Percentiles rank a stretch among this genome's conserved stretches.
Conservation (phyloP, 2,888 invertebrate genomes). For the Drosophila subquinaria region DNA sequence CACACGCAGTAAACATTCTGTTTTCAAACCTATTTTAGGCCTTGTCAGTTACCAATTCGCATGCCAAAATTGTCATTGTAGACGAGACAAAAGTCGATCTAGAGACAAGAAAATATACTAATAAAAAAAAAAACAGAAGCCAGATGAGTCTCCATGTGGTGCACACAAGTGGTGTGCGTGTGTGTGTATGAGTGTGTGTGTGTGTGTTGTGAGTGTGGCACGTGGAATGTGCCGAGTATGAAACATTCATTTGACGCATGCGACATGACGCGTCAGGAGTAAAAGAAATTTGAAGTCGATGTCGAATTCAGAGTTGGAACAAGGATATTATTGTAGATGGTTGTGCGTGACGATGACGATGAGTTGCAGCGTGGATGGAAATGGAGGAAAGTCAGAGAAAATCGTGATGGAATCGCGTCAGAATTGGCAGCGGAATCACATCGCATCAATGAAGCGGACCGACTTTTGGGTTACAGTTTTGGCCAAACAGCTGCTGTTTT, state of each 20-base stretch:
- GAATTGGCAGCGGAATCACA: constrained; percentile 29
- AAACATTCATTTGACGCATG: constrained; percentile 80
- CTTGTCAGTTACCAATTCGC: constrained; percentile 50
- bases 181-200: constrained; percentile 1
- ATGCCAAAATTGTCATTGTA: constrained; percentile 9
- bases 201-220: constrained; percentile 23
- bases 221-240: constrained; percentile 54
- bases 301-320: constrained; percentile 31
- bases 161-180: not conserved
- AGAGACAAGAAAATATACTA: constrained; percentile 57
- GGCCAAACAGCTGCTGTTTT: constrained; percentile 30
- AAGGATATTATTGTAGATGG: constrained; percentile 79
- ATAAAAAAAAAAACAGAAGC: constrained; percentile 60
- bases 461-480: constrained; percentile 52
- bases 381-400: constrained; percentile 33
- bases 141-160: constrained; percentile 68
- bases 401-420: constrained; percentile 77
- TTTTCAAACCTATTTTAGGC: constrained; percentile 27
- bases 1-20: constrained; percentile 61
- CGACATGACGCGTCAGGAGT: constrained; percentile 63
- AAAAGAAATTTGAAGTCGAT: constrained; percentile 11
- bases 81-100: constrained; percentile 65
- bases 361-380: constrained; percentile 64
- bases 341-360: constrained; percentile 82
- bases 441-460: constrained; percentile 45